A percentile compares a stretch with the other conserved stretches of the same genome.
Evolutionary conservation across 2,888 invertebrate genomes (phyloP).

Genomic region (Leptarthrus brevirostris): DNA sequence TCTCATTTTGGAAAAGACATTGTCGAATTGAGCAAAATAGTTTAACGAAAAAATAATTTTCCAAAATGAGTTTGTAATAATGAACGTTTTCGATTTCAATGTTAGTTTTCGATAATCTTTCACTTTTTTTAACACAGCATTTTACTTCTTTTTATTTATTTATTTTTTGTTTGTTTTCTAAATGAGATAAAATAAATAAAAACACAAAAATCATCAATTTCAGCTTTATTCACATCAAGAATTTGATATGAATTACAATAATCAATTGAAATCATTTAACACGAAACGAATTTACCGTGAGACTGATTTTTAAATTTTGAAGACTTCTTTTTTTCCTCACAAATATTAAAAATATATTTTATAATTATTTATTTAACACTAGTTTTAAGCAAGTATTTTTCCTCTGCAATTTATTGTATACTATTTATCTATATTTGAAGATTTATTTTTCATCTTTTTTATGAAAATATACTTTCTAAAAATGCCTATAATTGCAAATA

Average conservation of each 20-base stretch:
- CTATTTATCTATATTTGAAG: conserved; percentile 64
- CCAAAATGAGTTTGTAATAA: neutral
- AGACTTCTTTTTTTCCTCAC: conserved; percentile 56
- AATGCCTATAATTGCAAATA: neutral
- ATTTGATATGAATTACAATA: conserved; percentile 51
- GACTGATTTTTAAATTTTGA: conserved; percentile 54
- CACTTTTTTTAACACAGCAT: too few relatives aligned
- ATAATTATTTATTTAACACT: conserved; percentile 62
- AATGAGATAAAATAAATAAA: conserved; percentile 34
- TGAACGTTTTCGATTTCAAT: too few relatives aligned
- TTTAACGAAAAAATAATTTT: neutral
- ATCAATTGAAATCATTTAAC: conserved; percentile 49
- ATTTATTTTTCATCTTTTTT: conserved; percentile 1
- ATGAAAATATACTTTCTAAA: neutral
- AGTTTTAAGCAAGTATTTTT: conserved; percentile 66
- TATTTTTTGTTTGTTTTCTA: neutral
- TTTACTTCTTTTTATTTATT: neutral
- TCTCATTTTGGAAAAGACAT: neutral
- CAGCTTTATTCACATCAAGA: conserved; percentile 50
- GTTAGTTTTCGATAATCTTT: too few relatives aligned
- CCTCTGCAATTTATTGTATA: conserved; percentile 59
- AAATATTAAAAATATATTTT: conserved; percentile 26
- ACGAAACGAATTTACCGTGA: conserved; percentile 52
- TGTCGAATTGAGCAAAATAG: neutral
- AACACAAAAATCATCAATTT: conserved; percentile 43